Evolutionary conservation across 2,888 invertebrate species (phyloP).

Genomic region (Phoenoteleia sp.): DNA sequence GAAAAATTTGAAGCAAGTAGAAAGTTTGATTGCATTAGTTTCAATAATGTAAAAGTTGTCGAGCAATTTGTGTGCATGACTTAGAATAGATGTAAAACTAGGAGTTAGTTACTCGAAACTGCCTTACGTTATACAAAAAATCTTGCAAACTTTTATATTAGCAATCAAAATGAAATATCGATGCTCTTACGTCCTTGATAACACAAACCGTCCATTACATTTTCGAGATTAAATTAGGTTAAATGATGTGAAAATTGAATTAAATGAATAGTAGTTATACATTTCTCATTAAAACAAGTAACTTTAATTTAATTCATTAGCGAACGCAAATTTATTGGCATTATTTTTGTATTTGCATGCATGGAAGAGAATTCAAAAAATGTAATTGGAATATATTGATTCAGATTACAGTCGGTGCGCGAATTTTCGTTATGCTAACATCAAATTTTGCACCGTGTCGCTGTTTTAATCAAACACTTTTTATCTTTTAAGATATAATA

Average conservation of each 20-base stretch:
- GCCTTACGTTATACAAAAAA: slow-evolving; percentile 24
- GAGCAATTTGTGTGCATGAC: slow-evolving; percentile 19
- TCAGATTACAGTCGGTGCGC: no score
- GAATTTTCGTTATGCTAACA: no score
- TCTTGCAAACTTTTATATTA: slow-evolving; percentile 38
- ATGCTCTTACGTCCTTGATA: slow-evolving; percentile 21
- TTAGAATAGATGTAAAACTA: slow-evolving; percentile 31
- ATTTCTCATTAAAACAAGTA: no score
- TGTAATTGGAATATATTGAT: no score
- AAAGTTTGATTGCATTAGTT: slow-evolving; percentile 22
- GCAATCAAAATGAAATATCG: slow-evolving; percentile 40
- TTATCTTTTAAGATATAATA: no score
- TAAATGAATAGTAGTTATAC: no score
- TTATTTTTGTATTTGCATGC: no score
- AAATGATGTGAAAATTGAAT: slow-evolving; percentile 14
- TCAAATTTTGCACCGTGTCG: no score
- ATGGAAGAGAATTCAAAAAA: no score
- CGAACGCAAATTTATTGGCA: no score
- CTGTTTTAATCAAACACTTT: no score
- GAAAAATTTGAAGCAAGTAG: neutral
- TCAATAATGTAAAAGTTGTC: slow-evolving; percentile 11
- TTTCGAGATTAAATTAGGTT: slow-evolving; percentile 21
- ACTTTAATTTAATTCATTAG: no score
- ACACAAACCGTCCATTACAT: slow-evolving; percentile 11
- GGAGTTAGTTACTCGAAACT: neutral